Evolutionary conservation across 2,888 invertebrate species (phyloP).

Genomic region (Tachina lurida): DNA sequence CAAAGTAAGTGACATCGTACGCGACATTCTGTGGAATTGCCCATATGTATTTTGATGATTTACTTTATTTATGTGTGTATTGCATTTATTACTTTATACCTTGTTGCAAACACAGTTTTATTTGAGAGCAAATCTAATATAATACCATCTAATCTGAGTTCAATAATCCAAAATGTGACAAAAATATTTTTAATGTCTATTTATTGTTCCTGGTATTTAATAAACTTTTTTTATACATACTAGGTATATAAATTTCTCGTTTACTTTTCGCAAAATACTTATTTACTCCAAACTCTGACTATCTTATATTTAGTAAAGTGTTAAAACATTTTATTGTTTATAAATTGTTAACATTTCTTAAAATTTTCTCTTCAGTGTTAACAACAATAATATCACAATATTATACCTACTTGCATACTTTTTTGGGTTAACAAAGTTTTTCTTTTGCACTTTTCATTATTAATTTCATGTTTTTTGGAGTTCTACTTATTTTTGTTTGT

Average conservation of each 20-base stretch:
- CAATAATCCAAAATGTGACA: background rate
- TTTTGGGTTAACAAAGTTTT: conserved; percentile 63
- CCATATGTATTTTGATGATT: background rate
- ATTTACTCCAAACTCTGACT: too few species aligned
- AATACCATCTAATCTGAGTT: background rate
- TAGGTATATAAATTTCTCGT: background rate
- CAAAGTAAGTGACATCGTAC: too few species aligned
- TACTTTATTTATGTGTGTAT: background rate
- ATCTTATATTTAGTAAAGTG: background rate
- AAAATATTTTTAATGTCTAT: background rate
- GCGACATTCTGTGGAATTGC: too few species aligned
- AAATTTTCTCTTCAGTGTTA: conserved; percentile 61
- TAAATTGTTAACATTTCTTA: conserved; percentile 60
- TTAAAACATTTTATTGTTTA: background rate
- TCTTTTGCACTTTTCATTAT: conserved; percentile 66
- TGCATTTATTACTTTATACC: conserved; percentile 10
- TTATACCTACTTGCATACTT: conserved; percentile 58
- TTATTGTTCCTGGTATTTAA: background rate
- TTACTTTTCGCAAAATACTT: background rate
- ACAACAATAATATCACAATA: conserved; percentile 68
- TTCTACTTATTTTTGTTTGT: conserved; percentile 14
- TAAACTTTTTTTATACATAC: too few species aligned
- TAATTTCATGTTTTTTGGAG: conserved; percentile 28
- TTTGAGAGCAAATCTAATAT: background rate
- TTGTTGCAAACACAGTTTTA: background rate